phyloP scores from a whole-genome alignment of 2,888 invertebrate genomes.

The Apodemia duryi region DNA sequence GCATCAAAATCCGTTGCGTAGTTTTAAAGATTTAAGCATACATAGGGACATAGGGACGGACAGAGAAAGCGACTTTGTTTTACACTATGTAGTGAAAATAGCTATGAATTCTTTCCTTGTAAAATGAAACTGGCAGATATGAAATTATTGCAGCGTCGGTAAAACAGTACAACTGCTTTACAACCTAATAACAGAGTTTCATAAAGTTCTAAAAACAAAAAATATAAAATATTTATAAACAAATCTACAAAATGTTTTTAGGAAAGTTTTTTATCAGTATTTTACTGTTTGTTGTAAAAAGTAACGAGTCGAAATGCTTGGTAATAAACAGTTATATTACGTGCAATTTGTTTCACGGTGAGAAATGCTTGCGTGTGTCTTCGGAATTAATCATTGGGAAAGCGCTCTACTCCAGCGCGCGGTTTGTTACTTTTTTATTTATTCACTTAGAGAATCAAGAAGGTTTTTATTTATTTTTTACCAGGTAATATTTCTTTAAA shows the following conservation, averaged over 20 bases:
- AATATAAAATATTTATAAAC: too few species aligned
- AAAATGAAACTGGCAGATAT: too few species aligned
- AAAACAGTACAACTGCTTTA: too few species aligned
- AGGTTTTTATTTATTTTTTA: background rate
- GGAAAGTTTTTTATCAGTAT: background rate
- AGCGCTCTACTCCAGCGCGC: background rate
- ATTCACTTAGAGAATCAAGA: background rate
- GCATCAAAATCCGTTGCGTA: too few species aligned
- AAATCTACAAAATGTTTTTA: background rate
- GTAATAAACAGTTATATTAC: constrained; percentile 12
- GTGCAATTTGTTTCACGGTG: constrained; percentile 11
- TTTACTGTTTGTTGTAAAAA: constrained; percentile 1
- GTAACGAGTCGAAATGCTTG: background rate
- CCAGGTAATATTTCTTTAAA: background rate
- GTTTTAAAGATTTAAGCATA: too few species aligned
- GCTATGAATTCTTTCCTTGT: too few species aligned
- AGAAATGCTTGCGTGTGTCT: constrained; percentile 9
- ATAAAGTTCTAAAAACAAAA: too few species aligned
- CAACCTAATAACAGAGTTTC: too few species aligned
- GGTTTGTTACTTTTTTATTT: constrained; percentile 5
- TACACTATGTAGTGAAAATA: too few species aligned
- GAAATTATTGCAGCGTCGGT: too few species aligned
- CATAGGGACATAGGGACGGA: too few species aligned
- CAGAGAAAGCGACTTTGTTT: too few species aligned
- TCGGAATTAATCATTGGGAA: constrained; percentile 13